These are phyloP conservation scores for Uloborus diversus DNA, from an alignment of 1,140 invertebrate genomes.

Conservation along the genomic window DNA sequence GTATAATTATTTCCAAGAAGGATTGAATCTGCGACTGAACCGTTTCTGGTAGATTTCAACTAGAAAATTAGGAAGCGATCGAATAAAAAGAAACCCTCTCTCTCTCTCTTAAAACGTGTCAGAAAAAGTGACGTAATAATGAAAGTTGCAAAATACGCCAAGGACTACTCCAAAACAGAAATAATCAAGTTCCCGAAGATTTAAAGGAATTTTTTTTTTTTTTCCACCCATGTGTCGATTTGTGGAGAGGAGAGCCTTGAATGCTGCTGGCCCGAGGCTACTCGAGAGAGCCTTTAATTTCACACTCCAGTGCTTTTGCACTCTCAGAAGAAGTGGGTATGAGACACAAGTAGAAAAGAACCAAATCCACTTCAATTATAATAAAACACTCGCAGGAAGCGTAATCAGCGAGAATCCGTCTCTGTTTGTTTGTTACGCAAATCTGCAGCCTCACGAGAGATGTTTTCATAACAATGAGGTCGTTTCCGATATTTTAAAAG, in stretches of 20 bases:
- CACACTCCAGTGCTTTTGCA: constrained; percentile 20
- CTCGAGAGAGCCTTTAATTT: constrained; percentile 40
- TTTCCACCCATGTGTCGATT: constrained; percentile 18
- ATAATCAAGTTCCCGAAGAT: constrained; percentile 8
- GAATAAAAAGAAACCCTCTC: too few species aligned
- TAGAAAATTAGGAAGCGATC: too few species aligned
- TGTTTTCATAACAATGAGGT: too few species aligned
- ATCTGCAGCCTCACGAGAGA: too few species aligned
- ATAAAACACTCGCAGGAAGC: too few species aligned
- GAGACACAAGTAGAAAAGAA: background rate
- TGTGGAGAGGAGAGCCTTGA: constrained; percentile 21
- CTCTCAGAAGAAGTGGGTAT: background rate
- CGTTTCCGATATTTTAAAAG: too few species aligned
- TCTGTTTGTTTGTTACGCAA: too few species aligned
- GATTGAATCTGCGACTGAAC: too few species aligned
- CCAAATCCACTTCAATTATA: background rate
- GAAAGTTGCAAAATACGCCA: background rate
- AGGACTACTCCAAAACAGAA: background rate
- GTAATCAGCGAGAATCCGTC: too few species aligned
- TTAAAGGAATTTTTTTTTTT: background rate
- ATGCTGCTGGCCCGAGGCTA: background rate
- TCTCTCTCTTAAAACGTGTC: too few species aligned
- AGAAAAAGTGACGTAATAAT: background rate
- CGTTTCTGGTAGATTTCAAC: too few species aligned
- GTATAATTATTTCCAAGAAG: too few species aligned